Evolutionary conservation across 1,140 invertebrate species (phyloP).

Genomic region (Amphibalanus amphitrite): DNA sequence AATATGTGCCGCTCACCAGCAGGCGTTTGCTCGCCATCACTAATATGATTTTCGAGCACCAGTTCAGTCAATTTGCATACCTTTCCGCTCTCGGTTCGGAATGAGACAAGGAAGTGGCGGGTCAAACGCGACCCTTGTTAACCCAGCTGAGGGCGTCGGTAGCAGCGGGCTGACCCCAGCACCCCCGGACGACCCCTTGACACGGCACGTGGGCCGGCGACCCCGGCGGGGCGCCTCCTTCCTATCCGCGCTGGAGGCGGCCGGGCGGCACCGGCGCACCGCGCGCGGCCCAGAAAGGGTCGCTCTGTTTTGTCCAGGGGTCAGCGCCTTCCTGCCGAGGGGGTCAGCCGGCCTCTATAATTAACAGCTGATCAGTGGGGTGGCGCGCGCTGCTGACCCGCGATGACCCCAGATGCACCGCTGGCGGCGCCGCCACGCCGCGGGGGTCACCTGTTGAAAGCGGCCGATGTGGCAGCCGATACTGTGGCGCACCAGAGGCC

Average conservation of each 20-base stretch:
- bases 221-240: neutral
- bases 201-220: neutral
- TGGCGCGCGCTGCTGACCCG: neutral
- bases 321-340: neutral
- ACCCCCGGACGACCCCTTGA: neutral
- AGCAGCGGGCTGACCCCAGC: neutral
- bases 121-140: neutral
- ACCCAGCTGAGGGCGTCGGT: neutral
- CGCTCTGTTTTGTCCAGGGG: neutral
- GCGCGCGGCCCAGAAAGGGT: neutral
- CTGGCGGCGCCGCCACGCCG: no score
- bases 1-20: no score
- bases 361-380: slow-evolving; percentile 1
- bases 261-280: no score
- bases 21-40: no score
- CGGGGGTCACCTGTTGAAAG: neutral
- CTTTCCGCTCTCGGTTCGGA: no score
- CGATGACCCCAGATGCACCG: neutral
- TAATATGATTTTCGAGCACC: no score
- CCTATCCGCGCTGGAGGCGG: neutral
- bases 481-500: neutral
- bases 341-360: neutral
- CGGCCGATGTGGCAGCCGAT: neutral
- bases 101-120: no score
- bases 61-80: no score